Conservation (phyloP, 1,140 invertebrate species). For the Anagrus nilaparvatae region DNA sequence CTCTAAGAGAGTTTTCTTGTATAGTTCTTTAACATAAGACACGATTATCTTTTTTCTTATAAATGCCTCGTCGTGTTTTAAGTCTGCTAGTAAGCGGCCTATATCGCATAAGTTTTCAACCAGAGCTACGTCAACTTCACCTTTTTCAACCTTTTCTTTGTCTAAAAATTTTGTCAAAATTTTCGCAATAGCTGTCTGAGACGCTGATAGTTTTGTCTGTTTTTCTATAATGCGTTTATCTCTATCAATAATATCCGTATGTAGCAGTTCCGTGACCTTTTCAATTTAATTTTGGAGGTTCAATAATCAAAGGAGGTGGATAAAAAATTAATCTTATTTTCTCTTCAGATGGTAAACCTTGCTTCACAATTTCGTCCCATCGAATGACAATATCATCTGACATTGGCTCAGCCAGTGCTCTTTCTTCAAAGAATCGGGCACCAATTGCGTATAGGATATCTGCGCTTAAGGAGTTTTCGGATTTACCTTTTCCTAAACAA, state of each 20-base stretch:
- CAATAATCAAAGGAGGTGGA: constrained; percentile 11
- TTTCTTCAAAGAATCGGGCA: too few relatives aligned
- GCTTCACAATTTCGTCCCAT: constrained; percentile 13
- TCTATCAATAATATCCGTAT: background rate
- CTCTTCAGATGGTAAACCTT: constrained; percentile 10
- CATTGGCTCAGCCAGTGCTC: too few relatives aligned
- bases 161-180: background rate
- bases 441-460: too few relatives aligned
- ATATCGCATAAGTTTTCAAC: constrained; percentile 14
- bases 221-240: constrained; percentile 10
- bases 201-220: constrained; percentile 10
- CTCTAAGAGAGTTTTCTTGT: constrained; percentile 6
- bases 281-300: constrained; percentile 14
- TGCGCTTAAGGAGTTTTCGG: too few relatives aligned
- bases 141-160: too few relatives aligned
- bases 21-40: constrained; percentile 10
- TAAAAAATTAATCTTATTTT: constrained; percentile 6
- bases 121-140: background rate
- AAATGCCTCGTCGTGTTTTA: constrained; percentile 18
- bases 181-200: background rate
- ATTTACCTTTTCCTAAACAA: too few relatives aligned
- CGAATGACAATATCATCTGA: constrained; percentile 1
- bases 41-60: constrained; percentile 17
- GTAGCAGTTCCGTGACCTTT: constrained; percentile 1
- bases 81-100: constrained; percentile 14